Evolutionary conservation across 2,113 vertebrate genomes (phyloP).

Genomic region (Phrynocephalus versicolor): DNA sequence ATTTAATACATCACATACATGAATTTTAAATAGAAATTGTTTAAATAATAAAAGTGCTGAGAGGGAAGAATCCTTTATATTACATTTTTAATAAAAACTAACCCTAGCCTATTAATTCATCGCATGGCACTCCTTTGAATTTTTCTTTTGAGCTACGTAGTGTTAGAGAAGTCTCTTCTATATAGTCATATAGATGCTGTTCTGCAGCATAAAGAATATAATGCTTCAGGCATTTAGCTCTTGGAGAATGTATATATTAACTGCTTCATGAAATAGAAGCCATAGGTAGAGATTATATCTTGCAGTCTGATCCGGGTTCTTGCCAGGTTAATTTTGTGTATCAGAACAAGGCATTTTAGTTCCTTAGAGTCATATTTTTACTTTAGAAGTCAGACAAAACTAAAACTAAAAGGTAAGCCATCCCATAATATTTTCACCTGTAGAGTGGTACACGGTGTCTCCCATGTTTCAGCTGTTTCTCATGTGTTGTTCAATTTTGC

Average conservation of each 20-base stretch:
- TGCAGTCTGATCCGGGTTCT: background rate
- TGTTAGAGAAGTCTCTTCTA: slow-evolving; percentile 33
- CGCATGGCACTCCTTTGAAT: slow-evolving; percentile 24
- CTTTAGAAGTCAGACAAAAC: no score
- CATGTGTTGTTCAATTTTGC: no score
- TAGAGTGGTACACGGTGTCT: no score
- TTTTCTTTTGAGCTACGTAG: slow-evolving; percentile 25
- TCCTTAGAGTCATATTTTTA: no score
- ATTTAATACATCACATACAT: background rate
- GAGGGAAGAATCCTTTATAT: slow-evolving; percentile 32
- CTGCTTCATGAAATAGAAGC: background rate
- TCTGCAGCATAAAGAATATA: slow-evolving; percentile 36
- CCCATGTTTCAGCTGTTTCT: no score
- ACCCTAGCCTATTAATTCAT: slow-evolving; percentile 52
- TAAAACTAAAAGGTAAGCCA: no score
- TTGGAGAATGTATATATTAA: slow-evolving; percentile 46
- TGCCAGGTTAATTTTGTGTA: background rate
- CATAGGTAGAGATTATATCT: slow-evolving; percentile 38
- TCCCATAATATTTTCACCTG: no score
- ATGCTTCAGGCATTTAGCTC: slow-evolving; percentile 38
- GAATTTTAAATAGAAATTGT: background rate
- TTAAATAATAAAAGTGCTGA: slow-evolving; percentile 26
- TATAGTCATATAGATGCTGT: slow-evolving; percentile 30
- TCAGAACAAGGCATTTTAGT: no score
- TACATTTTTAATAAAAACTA: slow-evolving; percentile 39